These are phyloP conservation scores for Acanthiza pusilla DNA, from an alignment of 2,797 vertebrate genomes.

Conservation along the genomic window DNA sequence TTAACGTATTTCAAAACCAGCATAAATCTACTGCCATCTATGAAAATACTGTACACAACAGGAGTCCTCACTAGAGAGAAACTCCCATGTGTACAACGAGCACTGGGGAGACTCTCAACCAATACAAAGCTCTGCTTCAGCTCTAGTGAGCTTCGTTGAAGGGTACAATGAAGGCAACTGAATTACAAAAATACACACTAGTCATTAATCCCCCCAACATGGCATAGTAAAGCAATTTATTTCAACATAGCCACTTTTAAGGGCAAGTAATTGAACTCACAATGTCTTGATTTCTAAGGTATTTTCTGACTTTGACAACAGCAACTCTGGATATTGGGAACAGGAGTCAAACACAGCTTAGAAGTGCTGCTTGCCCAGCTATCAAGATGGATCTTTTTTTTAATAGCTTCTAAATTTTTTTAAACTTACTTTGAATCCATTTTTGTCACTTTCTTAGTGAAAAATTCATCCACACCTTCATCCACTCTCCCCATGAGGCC, in stretches of 20 bases:
- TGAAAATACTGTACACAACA: not conserved
- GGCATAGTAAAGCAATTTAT: not conserved
- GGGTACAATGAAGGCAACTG: not conserved
- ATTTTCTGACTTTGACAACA: not conserved
- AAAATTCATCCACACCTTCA: slow-evolving; percentile 97
- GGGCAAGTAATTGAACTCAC: not conserved
- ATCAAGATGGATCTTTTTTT: not conserved
- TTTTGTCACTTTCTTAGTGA: slow-evolving; percentile 94
- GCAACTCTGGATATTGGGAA: not conserved
- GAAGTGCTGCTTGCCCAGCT: not conserved
- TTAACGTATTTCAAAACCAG: not conserved
- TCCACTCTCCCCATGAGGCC: slow-evolving; percentile 95
- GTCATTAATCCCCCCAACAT: not conserved
- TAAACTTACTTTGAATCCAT: slow-evolving; percentile 88
- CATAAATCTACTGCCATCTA: not conserved
- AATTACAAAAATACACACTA: not conserved
- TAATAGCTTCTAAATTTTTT: not conserved
- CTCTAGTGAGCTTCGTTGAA: not conserved
- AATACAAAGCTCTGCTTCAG: not conserved
- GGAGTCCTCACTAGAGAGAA: not conserved
- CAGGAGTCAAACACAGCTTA: not conserved
- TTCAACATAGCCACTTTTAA: not conserved
- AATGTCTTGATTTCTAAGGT: not conserved
- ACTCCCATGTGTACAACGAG: not conserved
- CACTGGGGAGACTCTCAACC: not conserved